phyloP scores from a whole-genome alignment of 2,797 vertebrate genomes.

The Hyperoplus lanceolatus region DNA sequence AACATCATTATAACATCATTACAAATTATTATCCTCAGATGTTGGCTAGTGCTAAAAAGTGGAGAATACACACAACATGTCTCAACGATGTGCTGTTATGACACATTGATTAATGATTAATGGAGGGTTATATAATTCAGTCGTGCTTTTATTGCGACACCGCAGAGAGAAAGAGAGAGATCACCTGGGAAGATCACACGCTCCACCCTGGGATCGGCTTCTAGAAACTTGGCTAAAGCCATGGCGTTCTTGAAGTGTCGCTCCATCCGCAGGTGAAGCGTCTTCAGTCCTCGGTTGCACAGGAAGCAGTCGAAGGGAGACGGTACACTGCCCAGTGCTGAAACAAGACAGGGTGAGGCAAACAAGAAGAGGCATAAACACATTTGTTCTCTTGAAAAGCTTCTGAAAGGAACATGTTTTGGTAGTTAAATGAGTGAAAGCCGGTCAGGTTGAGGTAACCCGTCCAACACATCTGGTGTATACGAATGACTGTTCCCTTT shows the following conservation, averaged over 20 bases:
- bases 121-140: background rate
- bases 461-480: slow-evolving; percentile 4
- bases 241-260: slow-evolving; percentile 91
- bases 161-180: background rate
- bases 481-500: background rate
- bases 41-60: no score
- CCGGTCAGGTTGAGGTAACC: slow-evolving; percentile 30
- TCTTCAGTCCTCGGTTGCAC: slow-evolving; percentile 94
- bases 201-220: slow-evolving; percentile 87
- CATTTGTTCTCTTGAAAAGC: slow-evolving; percentile 24
- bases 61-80: no score
- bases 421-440: slow-evolving; percentile 37
- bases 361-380: slow-evolving; percentile 21
- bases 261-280: slow-evolving; percentile 91
- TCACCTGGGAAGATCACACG: slow-evolving; percentile 93
- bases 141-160: background rate
- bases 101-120: background rate
- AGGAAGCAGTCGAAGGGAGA: slow-evolving; percentile 96
- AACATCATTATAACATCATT: background rate
- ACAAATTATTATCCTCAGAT: background rate
- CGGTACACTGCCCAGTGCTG: slow-evolving; percentile 91
- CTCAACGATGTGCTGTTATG: background rate
- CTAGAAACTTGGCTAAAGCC: slow-evolving; percentile 89
- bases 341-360: background rate
- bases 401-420: slow-evolving; percentile 23